A percentile compares a stretch with the other conserved stretches of the same genome.
Evolutionary conservation across 2,888 invertebrate genomes (phyloP).

Genomic region (Sympetrum striolatum): DNA sequence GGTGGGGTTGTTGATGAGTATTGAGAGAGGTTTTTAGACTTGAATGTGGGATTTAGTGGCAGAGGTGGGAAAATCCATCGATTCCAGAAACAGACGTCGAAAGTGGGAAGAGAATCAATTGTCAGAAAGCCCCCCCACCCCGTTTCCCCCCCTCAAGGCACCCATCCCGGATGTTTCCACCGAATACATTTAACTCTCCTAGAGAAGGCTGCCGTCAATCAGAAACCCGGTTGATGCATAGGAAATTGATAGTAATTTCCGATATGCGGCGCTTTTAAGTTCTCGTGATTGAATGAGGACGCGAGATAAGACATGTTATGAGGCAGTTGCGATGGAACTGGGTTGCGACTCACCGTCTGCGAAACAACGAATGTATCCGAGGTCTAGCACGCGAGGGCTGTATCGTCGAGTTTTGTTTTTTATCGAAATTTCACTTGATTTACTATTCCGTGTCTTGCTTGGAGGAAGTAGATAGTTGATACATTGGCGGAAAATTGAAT

Average conservation of each 20-base stretch:
- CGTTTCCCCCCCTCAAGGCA: neutral
- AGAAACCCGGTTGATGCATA: neutral
- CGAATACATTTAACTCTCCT: conserved; percentile 1
- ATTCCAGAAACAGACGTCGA: conserved; percentile 19
- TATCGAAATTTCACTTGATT: neutral
- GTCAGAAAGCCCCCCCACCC: neutral
- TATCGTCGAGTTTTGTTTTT: neutral
- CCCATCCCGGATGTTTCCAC: neutral
- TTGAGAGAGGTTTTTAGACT: neutral
- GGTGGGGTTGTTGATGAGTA: neutral
- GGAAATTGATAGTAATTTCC: conserved; percentile 36
- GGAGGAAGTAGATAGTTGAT: neutral
- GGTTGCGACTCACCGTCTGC: no score
- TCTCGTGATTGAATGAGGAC: no score
- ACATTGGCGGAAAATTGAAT: neutral
- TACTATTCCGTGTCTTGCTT: neutral
- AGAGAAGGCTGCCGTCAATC: neutral
- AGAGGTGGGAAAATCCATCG: conserved; percentile 16
- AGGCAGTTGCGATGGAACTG: neutral
- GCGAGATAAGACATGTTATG: neutral
- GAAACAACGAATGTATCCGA: neutral
- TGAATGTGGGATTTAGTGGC: neutral
- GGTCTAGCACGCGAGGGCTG: neutral
- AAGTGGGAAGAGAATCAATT: conserved; percentile 32
- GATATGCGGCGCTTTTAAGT: neutral